These are phyloP conservation scores for Drosophila arizonae DNA, from an alignment of 1,140 invertebrate species.

Conservation along the genomic window DNA sequence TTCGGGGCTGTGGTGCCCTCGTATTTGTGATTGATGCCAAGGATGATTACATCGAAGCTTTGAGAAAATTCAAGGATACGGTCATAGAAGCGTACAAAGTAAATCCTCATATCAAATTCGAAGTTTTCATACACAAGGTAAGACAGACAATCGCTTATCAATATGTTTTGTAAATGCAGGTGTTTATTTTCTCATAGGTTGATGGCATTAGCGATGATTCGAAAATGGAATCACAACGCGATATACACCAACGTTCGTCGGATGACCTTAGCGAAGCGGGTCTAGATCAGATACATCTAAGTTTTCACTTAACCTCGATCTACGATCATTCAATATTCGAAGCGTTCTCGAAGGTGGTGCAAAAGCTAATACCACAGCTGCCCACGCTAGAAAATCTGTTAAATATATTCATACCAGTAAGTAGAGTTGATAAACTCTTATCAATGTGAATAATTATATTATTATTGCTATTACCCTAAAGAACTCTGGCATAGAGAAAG, in stretches of 20 bases:
- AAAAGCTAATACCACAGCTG: slow-evolving; percentile 98
- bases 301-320: slow-evolving; percentile 99
- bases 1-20: slow-evolving; percentile 96
- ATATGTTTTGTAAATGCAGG: slow-evolving; percentile 10
- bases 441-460: background rate
- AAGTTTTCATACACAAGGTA: slow-evolving; percentile 98
- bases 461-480: slow-evolving; percentile 83
- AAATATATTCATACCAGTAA: slow-evolving; percentile 99
- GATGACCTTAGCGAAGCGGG: slow-evolving; percentile 96
- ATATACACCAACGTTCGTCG: slow-evolving; percentile 98
- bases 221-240: slow-evolving; percentile 99
- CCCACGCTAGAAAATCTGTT: slow-evolving; percentile 98
- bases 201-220: slow-evolving; percentile 99
- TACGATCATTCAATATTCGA: slow-evolving; percentile 99
- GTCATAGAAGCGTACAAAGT: slow-evolving; percentile 98
- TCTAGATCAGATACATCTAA: slow-evolving; percentile 92
- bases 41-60: slow-evolving; percentile 98
- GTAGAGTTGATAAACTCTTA: slow-evolving; percentile 68
- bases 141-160: slow-evolving; percentile 23
- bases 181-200: slow-evolving; percentile 84
- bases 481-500: slow-evolving; percentile 99
- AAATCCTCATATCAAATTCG: slow-evolving; percentile 98
- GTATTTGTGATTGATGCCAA: slow-evolving; percentile 99
- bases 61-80: slow-evolving; percentile 95
- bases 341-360: slow-evolving; percentile 99